Evolutionary conservation across 2,888 invertebrate species (phyloP).

Genomic region (Aricia artaxerxes): DNA sequence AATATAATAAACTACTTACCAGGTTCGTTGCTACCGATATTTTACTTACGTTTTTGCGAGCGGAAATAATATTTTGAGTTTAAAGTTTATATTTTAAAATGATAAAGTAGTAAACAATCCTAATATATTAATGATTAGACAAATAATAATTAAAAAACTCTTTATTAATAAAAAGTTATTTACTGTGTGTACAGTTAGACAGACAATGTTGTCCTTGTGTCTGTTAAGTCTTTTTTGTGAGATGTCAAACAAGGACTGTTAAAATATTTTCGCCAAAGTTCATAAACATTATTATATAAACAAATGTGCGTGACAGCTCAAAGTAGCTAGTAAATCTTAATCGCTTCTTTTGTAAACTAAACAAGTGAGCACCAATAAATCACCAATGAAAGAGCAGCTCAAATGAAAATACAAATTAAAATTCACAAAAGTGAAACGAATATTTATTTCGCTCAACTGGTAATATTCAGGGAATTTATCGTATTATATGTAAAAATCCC

Average conservation of each 20-base stretch:
- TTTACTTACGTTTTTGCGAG: neutral
- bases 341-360: neutral
- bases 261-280: no score
- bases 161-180: no score
- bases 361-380: neutral
- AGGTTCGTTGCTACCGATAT: neutral
- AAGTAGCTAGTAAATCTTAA: neutral
- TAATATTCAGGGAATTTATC: constrained; percentile 23
- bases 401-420: constrained; percentile 21
- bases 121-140: no score
- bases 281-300: neutral
- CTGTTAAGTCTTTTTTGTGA: no score
- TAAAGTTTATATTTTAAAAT: no score
- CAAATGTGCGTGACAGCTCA: neutral
- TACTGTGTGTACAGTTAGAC: no score
- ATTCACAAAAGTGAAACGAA: constrained; percentile 7
- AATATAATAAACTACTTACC: constrained; percentile 18
- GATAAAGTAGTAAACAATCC: no score
- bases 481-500: constrained; percentile 28
- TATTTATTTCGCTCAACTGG: constrained; percentile 2
- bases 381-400: neutral
- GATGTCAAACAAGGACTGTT: no score
- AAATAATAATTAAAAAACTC: no score
- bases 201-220: no score
- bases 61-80: neutral